Evolutionary conservation across 2,888 invertebrate species (phyloP).

Genomic region (Ophion ellenae): DNA sequence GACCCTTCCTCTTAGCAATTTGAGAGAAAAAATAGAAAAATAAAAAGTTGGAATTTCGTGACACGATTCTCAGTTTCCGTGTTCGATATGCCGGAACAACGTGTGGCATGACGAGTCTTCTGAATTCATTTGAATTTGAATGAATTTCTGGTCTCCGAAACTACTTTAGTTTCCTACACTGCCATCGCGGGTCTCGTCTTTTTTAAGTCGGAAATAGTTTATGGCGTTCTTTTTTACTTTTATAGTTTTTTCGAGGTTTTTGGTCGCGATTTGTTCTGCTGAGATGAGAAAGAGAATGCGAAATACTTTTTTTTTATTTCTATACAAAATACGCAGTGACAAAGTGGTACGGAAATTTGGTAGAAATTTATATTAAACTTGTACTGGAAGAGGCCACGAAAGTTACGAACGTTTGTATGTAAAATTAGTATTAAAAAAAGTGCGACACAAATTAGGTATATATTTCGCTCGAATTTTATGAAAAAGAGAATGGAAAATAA

Average conservation of each 20-base stretch:
- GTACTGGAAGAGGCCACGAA: no score
- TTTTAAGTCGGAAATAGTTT: background rate
- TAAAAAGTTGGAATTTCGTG: slow-evolving; percentile 2
- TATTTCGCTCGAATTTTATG: no score
- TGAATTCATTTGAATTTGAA: slow-evolving; percentile 1
- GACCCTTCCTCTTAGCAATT: background rate
- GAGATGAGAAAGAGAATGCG: no score
- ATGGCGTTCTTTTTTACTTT: background rate
- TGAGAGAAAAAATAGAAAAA: background rate
- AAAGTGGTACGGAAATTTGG: no score
- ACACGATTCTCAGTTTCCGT: slow-evolving; percentile 21
- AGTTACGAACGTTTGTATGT: no score
- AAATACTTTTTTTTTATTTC: background rate
- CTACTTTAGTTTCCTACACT: no score
- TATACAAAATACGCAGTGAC: background rate
- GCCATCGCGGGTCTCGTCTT: background rate
- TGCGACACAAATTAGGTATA: no score
- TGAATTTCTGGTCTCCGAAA: background rate
- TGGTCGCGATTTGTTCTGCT: background rate
- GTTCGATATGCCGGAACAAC: background rate
- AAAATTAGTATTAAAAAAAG: no score
- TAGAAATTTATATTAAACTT: no score
- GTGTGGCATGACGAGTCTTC: background rate
- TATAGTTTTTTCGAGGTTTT: background rate
- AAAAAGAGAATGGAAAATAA: no score